These are phyloP conservation scores for Pachypanchax playfairii DNA, from an alignment of 2,113 vertebrate species.

Conservation along the genomic window DNA sequence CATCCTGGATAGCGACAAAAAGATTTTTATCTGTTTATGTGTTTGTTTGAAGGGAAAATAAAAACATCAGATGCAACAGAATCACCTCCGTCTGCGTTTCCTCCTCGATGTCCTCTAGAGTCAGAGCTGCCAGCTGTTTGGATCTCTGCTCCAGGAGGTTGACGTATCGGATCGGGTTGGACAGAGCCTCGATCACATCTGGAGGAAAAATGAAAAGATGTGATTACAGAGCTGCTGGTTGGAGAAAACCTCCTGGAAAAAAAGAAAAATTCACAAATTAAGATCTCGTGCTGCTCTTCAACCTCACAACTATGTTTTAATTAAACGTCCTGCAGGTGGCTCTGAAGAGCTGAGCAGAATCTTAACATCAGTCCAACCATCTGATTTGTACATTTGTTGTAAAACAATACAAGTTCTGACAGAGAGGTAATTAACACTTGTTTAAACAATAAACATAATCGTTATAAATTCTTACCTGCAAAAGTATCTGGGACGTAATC, in stretches of 20 bases:
- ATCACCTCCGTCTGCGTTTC: constrained; percentile 89
- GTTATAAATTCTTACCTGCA: constrained; percentile 82
- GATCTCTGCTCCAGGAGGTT: constrained; percentile 98
- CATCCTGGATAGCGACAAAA: constrained; percentile 72
- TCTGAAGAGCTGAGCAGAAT: background rate
- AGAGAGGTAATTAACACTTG: too few relatives aligned
- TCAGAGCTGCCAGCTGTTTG: constrained; percentile 93
- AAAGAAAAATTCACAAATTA: too few relatives aligned
- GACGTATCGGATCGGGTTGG: constrained; percentile 96
- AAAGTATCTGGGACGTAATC: constrained; percentile 98
- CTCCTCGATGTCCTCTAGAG: constrained; percentile 91
- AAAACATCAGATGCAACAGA: rapidly evolving
- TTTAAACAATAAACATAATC: background rate
- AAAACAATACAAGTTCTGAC: too few relatives aligned
- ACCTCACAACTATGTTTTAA: too few relatives aligned
- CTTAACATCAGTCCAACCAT: background rate
- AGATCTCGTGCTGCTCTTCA: too few relatives aligned
- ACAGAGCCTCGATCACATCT: constrained; percentile 98
- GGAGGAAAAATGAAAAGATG: background rate
- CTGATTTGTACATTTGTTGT: background rate
- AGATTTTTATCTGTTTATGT: background rate
- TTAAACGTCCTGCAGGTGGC: constrained; percentile 13
- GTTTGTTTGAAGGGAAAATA: background rate
- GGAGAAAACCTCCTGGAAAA: too few relatives aligned
- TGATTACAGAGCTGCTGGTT: constrained; percentile 71